Evolutionary conservation across 2,888 invertebrate species (phyloP), one percentile per base, ranked within the genome.

Genomic region (Acholoe squamosa): DNA sequence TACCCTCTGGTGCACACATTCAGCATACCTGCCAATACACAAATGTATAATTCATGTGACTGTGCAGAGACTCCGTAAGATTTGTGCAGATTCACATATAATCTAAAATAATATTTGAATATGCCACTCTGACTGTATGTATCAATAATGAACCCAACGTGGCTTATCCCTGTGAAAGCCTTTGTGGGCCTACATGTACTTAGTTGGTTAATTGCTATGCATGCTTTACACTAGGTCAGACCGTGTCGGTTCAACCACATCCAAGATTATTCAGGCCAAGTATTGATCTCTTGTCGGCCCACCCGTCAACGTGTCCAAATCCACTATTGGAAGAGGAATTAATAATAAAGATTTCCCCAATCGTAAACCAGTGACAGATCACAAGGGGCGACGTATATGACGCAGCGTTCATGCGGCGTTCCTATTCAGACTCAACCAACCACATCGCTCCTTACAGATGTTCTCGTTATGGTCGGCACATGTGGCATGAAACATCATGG

Each of bases 361-460:
- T 43, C 80, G n/a, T 80, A 80, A 80, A 80, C 34, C 34, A 43
- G n/a, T 34, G 80, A 80, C 80, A 80, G 80, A 80, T 43, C 80
- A 43, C 22, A 43, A 5, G 80, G 14, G n/a, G 43, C 16, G 80
- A 80, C 43, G 28, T 76, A 25, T 31, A 28, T 28, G 25, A 31
- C 16, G 0, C 16, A n/a, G 80, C 80, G 80, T 80, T 22, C 80
- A 80, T 3, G 16, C 34, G 16, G 22, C 80, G 34, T 43, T 80
- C 25, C 34, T 28, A 76, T 76, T 76, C 28, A 31, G 31, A 16
- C 14, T 76, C 76, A 76, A 25, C 76, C 76, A 76, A 76, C 76
- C 76, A 31, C 0, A 76, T 25, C 76, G 16, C 25, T 25, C 76
- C 31, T 25, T 76, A 76, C 76, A 76, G 76, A 76, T 76, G 76